phyloP scores from a whole-genome alignment of 2,888 invertebrate genomes.

The Heliconius ismenius region DNA sequence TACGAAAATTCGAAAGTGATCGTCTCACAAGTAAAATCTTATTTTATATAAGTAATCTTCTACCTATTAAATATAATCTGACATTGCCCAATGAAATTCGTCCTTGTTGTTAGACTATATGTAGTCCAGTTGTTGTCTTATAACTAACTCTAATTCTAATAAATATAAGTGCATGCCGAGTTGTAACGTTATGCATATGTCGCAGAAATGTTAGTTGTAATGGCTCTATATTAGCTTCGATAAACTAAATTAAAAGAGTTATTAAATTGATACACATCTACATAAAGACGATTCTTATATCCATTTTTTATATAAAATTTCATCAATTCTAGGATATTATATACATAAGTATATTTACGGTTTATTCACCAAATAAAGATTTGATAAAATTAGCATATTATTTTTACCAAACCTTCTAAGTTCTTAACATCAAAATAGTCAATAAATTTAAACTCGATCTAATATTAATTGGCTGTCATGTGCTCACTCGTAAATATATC shows the following conservation, averaged over 20 bases:
- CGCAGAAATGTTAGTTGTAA: background rate
- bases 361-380: background rate
- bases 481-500: conserved; percentile 22
- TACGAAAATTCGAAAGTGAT: background rate
- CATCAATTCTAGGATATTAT: conserved; percentile 9
- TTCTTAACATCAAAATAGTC: conserved; percentile 12
- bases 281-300: conserved; percentile 5
- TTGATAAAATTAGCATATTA: background rate
- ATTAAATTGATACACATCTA: background rate
- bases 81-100: conserved; percentile 1
- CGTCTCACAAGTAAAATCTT: conserved; percentile 4
- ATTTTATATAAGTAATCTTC: background rate
- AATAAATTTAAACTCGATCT: conserved; percentile 18
- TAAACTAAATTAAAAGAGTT: background rate
- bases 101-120: background rate
- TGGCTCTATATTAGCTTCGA: conserved; percentile 2
- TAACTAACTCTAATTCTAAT: conserved; percentile 3
- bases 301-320: conserved; percentile 13
- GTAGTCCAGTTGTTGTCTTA: background rate
- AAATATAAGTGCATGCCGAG: background rate
- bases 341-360: conserved; percentile 9
- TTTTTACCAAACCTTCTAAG: background rate
- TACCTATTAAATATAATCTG: conserved; percentile 10
- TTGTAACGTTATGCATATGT: background rate
- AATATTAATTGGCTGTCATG: conserved; percentile 24